These are phyloP conservation scores for Phortica variegata DNA, from an alignment of 1,140 invertebrate genomes.

Conservation along the genomic window DNA sequence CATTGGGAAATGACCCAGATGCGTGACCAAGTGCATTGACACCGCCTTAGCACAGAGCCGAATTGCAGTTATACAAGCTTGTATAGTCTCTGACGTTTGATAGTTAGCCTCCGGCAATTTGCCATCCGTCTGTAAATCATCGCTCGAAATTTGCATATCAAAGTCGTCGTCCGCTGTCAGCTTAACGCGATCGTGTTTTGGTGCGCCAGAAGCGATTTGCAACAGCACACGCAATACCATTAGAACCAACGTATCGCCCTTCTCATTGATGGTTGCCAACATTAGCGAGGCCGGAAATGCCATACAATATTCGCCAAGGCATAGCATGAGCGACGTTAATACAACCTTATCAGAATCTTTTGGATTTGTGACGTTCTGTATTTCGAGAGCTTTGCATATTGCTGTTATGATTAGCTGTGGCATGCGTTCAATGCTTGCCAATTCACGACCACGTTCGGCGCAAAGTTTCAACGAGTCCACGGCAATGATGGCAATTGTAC, in stretches of 20 bases:
- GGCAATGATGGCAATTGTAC: conserved; percentile 52
- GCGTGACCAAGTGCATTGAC: conserved; percentile 79
- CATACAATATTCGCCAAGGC: conserved; percentile 93
- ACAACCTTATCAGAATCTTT: conserved; percentile 70
- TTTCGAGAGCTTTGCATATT: conserved; percentile 50
- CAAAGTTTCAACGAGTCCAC: conserved; percentile 51
- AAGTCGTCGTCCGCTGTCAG: conserved; percentile 65
- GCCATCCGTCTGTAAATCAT: conserved; percentile 62
- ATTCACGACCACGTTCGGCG: conserved; percentile 40
- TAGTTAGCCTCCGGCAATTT: conserved; percentile 50
- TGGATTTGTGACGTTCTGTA: conserved; percentile 51
- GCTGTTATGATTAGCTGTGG: conserved; percentile 52
- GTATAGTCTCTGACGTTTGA: conserved; percentile 57
- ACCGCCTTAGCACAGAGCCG: conserved; percentile 71
- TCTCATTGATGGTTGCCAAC: conserved; percentile 45
- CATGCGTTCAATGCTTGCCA: conserved; percentile 46
- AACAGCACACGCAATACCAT: conserved; percentile 59
- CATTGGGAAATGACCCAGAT: conserved; percentile 88
- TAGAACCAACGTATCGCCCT: conserved; percentile 62
- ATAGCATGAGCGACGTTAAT: conserved; percentile 82
- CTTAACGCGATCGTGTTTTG: conserved; percentile 47
- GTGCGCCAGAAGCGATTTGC: conserved; percentile 57
- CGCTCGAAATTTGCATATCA: conserved; percentile 69
- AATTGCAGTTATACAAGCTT: conserved; percentile 61
- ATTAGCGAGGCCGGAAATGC: conserved; percentile 39